Percentiles rank a stretch among this genome's conserved stretches.
phyloP scores from a whole-genome alignment of 1,140 invertebrate species.

The Odontomachus brunneus region DNA sequence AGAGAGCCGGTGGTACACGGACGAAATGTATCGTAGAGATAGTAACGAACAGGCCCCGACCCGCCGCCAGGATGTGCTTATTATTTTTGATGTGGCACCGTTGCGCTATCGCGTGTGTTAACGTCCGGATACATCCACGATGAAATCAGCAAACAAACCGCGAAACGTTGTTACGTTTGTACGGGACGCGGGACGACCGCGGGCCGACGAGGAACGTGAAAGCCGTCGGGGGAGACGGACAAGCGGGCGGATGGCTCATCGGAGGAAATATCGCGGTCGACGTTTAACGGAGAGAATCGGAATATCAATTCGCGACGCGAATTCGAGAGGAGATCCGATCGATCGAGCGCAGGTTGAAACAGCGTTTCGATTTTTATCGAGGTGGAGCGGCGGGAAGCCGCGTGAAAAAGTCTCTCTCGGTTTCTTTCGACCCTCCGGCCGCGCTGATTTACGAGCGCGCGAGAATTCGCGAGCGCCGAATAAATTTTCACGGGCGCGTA shows the following conservation, averaged over 20 bases:
- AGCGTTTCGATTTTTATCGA: no score
- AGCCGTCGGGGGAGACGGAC: not conserved
- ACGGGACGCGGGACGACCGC: constrained; percentile 17
- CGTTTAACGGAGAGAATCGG: no score
- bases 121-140: constrained; percentile 37
- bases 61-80: constrained; percentile 48
- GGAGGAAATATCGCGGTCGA: no score
- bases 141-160: constrained; percentile 35
- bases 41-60: not conserved
- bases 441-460: no score
- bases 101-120: constrained; percentile 47
- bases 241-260: no score
- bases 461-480: not conserved
- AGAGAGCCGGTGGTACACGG: constrained; percentile 40
- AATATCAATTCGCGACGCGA: no score
- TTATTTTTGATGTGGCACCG: constrained; percentile 50
- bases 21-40: constrained; percentile 54
- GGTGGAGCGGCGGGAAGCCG: no score
- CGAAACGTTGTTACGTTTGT: constrained; percentile 35
- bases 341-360: no score
- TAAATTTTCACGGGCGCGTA: constrained; percentile 29
- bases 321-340: no score
- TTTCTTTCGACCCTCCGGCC: no score
- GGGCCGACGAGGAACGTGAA: not conserved
- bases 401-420: no score